phyloP scores from a whole-genome alignment of 2,797 vertebrate genomes.

The Synaphobranchus kaupii region DNA sequence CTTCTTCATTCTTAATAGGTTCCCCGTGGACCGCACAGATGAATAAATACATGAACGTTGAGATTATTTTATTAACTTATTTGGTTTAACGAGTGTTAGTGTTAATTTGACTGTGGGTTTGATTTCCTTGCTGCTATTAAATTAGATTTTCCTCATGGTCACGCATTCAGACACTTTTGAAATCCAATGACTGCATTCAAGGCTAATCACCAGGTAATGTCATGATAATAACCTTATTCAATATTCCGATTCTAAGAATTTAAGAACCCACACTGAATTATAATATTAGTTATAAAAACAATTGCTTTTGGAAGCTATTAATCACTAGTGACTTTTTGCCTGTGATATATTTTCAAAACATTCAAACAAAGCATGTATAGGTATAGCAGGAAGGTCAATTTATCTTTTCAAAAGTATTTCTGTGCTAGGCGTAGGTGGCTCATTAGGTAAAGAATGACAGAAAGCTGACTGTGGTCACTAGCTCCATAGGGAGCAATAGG shows the following conservation, averaged over 20 bases:
- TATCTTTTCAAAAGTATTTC: background rate
- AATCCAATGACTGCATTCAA: background rate
- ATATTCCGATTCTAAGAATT: background rate
- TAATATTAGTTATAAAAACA: background rate
- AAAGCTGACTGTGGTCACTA: no score
- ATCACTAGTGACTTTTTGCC: background rate
- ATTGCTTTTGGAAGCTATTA: background rate
- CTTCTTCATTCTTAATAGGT: constrained; percentile 39
- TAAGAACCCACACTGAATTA: background rate
- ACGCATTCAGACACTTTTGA: background rate
- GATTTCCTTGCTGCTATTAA: constrained; percentile 6
- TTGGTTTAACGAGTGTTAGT: constrained; percentile 31
- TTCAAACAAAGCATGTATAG: background rate
- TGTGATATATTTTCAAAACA: background rate
- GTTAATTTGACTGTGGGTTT: background rate
- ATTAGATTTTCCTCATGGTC: background rate
- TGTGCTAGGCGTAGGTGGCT: background rate
- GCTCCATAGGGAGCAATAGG: background rate
- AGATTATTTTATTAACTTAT: constrained; percentile 13
- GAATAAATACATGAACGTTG: constrained; percentile 39
- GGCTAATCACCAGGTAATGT: background rate
- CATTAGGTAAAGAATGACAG: background rate
- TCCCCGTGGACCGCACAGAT: constrained; percentile 35
- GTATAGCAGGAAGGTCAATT: background rate
- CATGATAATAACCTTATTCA: background rate